Base-by-base conservation (phyloP, 2,113 vertebrate genomes). In the Balaeniceps rex region DNA sequence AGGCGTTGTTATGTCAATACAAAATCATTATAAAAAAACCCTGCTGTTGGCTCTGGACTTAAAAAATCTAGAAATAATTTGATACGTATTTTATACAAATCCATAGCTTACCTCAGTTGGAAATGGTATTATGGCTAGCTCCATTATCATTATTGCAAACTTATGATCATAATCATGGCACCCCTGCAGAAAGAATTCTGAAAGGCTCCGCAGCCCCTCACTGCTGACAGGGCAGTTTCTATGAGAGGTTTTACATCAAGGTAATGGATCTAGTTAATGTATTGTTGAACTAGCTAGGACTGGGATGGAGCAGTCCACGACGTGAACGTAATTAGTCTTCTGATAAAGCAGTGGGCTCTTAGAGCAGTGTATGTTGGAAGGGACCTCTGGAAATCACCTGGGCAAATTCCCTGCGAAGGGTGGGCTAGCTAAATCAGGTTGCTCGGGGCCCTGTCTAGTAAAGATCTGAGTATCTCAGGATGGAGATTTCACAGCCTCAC, bases 21-120 rank as follows among this genome's bases (percentile, higher is more conserved):
- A 84, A 97, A 97, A 97, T 97, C 84, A 93, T 97, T 98, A 96
- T 70, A 97, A 88, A 96, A 97, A 97, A 97, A 97, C 49, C 96
- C 95, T 96, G 95, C 94, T 96, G 83, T 96, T 17, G 68, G 31
- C 72, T 92, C 86, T 7, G 76, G 97, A 91, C 83, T 96, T 93
- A 96, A 97, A 96, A 98, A 95, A 69, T 88, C 75, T 86, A 94
- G 70, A 82, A 96, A 81, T 97, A 94, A 97, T 97, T 98, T 96
- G 88, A 94, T 89, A 96, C 4, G 75, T 96, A 88, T 98, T 97
- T 95, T 97, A 96, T 82, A 96, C 71, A 97, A 97, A 97, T 98
- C 76, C 86, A 92, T 97, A 95, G 57, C 91, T 96, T 97, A 93
- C 55, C 83, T 95, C 83, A 38, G 80, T 71, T 95, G 85, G 84